phyloP scores from a whole-genome alignment of 2,888 invertebrate genomes.

The Diaprepes abbreviatus region DNA sequence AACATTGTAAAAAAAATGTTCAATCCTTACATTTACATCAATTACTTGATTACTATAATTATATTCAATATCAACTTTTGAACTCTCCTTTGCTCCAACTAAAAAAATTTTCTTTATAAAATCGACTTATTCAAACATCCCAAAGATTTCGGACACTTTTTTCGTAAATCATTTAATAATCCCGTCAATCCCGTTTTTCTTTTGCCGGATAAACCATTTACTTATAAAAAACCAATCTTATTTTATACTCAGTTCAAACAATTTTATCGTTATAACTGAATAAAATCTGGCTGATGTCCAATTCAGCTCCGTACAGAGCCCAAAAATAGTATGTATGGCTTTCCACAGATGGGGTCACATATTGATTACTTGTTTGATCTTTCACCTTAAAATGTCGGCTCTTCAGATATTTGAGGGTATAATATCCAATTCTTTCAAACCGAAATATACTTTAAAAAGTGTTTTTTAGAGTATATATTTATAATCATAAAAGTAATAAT shows the following conservation, averaged over 20 bases:
- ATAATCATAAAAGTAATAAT: too few relatives aligned
- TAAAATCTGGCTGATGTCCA: not conserved
- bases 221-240: not conserved
- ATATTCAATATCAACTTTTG: too few relatives aligned
- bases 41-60: too few relatives aligned
- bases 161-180: too few relatives aligned
- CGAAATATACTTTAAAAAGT: slow-evolving; percentile 2
- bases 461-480: too few relatives aligned
- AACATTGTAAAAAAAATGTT: too few relatives aligned
- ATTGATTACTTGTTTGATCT: slow-evolving; percentile 22
- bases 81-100: too few relatives aligned
- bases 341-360: slow-evolving; percentile 7
- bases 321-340: slow-evolving; percentile 1
- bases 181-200: slow-evolving; percentile 7
- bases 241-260: not conserved
- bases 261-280: not conserved
- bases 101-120: too few relatives aligned
- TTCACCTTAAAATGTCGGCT: slow-evolving; percentile 7
- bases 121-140: too few relatives aligned
- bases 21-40: too few relatives aligned
- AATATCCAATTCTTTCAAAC: not conserved
- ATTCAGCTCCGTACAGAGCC: not conserved
- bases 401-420: not conserved
- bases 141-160: too few relatives aligned
- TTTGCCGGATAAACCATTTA: not conserved